A percentile compares a stretch with the other conserved stretches of the same genome.
phyloP scores from a whole-genome alignment of 2,888 invertebrate species.

The Zygogramma bicolorata region DNA sequence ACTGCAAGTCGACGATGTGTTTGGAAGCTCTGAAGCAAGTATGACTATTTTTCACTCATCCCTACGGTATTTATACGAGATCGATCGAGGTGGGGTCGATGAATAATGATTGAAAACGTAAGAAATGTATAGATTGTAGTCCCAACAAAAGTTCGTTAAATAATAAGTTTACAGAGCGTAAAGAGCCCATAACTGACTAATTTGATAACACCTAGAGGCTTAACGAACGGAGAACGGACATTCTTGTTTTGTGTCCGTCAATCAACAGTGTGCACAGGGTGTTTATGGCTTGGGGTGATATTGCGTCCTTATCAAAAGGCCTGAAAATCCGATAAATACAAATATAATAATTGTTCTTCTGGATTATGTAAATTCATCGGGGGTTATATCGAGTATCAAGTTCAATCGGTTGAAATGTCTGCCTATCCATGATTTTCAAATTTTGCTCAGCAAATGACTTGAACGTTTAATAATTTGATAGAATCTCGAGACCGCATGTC shows the following conservation, averaged over 20 bases:
- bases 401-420: too few species aligned
- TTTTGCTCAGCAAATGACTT: too few species aligned
- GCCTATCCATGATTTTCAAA: too few species aligned
- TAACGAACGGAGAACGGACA: neutral
- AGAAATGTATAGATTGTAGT: constrained; percentile 13
- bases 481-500: too few species aligned
- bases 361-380: too few species aligned
- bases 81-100: constrained; percentile 25
- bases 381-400: too few species aligned
- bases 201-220: constrained; percentile 9
- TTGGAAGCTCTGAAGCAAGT: neutral
- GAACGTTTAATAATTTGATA: too few species aligned
- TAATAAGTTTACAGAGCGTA: constrained; percentile 18
- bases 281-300: neutral
- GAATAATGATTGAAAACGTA: constrained; percentile 19
- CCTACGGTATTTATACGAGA: constrained; percentile 23
- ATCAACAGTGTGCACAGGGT: too few species aligned
- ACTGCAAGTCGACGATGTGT: neutral
- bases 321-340: too few species aligned
- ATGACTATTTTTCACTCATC: constrained; percentile 21
- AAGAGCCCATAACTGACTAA: constrained; percentile 16
- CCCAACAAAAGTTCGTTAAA: constrained; percentile 12
- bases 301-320: too few species aligned
- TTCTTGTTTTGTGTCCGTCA: neutral
- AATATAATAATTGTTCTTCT: too few species aligned